Conservation (phyloP, 2,113 vertebrate genomes). For the Notarius lentiginosus region DNA sequence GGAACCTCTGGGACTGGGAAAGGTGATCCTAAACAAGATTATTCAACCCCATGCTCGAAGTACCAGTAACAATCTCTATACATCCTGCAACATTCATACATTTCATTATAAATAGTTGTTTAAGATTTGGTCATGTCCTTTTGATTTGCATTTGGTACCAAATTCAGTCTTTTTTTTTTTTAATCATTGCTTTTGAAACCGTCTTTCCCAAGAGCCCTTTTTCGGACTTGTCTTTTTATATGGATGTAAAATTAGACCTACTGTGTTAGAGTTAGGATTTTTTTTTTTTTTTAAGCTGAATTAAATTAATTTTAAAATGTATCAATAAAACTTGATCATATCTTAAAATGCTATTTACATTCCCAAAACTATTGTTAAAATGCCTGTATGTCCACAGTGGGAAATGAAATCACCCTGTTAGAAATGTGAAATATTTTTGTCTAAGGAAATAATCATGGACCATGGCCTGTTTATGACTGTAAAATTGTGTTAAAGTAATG, state of each 20-base stretch:
- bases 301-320: not conserved
- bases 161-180: not conserved
- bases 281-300: not conserved
- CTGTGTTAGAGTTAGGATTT: not conserved
- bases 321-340: conserved; percentile 5
- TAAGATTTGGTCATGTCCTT: conserved; percentile 14
- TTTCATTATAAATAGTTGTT: conserved; percentile 12
- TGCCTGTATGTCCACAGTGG: conserved; percentile 36
- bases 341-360: conserved; percentile 17
- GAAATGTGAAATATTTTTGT: conserved; percentile 70
- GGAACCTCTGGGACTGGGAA: conserved; percentile 8
- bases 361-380: conserved; percentile 52
- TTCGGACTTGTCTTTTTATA: not conserved
- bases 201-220: not conserved
- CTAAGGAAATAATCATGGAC: conserved; percentile 73
- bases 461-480: conserved; percentile 75
- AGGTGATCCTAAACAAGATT: conserved; percentile 33
- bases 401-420: conserved; percentile 60
- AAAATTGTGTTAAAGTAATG: conserved; percentile 76
- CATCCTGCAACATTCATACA: conserved; percentile 5
- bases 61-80: conserved; percentile 4
- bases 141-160: not conserved
- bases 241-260: not conserved
- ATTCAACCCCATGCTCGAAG: not conserved
- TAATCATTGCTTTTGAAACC: not conserved